Evolutionary conservation across 1,140 invertebrate genomes (phyloP).

Genomic region (Drosophila mayri): DNA sequence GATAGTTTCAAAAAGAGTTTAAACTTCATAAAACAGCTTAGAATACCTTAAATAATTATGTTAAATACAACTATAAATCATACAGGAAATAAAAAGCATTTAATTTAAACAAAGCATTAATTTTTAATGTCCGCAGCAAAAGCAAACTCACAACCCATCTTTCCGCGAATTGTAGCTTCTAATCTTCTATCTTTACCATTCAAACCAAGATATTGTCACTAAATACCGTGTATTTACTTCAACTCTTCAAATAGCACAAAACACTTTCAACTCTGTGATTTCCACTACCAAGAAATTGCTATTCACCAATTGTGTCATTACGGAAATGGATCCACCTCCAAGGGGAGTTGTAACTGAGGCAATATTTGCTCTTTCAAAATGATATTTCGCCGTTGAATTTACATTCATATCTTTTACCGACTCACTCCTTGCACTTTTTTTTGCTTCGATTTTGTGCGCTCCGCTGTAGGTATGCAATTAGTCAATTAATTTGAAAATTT

Average conservation of each 20-base stretch:
- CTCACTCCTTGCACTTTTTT: conserved; percentile 21
- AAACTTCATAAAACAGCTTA: too few species aligned
- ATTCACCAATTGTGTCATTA: conserved; percentile 40
- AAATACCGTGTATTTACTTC: conserved; percentile 7
- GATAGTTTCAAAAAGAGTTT: neutral
- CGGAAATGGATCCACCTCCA: conserved; percentile 10
- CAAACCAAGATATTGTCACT: neutral
- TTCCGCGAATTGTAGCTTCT: neutral
- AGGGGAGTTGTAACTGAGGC: conserved; percentile 22
- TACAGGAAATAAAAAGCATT: neutral
- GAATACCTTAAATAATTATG: neutral
- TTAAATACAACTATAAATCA: neutral
- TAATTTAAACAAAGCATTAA: neutral
- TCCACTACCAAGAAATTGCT: neutral
- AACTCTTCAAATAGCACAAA: conserved; percentile 20
- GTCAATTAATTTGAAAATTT: conserved; percentile 83
- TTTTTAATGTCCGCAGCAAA: neutral
- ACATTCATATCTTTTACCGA: conserved; percentile 34
- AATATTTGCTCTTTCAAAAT: conserved; percentile 21
- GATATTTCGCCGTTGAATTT: conserved; percentile 21
- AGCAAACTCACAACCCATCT: neutral
- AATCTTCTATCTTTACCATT: neutral
- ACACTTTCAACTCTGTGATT: conserved; percentile 31
- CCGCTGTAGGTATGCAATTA: conserved; percentile 80
- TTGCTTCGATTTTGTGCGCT: conserved; percentile 7